phyloP scores from a whole-genome alignment of 2,113 vertebrate genomes.

The Ailurus styani region DNA sequence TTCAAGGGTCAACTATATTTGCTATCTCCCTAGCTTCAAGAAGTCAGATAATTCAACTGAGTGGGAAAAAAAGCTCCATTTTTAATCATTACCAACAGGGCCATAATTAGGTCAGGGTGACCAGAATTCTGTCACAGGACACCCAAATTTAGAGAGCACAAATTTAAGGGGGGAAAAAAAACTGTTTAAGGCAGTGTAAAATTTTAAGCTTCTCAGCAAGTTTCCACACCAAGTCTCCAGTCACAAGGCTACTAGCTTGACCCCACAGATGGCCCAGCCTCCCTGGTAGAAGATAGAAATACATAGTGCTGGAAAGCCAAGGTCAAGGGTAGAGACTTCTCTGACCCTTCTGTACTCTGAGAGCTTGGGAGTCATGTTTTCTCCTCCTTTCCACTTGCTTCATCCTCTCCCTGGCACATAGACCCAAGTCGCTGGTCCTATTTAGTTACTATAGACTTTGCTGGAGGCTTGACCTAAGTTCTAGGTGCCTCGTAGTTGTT shows the following conservation, averaged over 20 bases:
- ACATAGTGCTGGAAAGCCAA: not conserved
- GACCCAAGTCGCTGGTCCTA: not conserved
- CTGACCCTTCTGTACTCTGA: not conserved
- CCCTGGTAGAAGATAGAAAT: not conserved
- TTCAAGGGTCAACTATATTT: not conserved
- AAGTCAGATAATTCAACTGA: not conserved
- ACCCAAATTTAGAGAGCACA: not conserved
- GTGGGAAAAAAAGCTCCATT: not conserved
- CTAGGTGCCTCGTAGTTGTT: no score
- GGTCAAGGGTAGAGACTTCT: not conserved
- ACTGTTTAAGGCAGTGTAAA: not conserved
- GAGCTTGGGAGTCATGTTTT: not conserved
- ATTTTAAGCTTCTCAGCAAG: constrained; percentile 4
- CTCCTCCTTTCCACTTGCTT: not conserved
- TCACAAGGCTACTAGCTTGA: not conserved
- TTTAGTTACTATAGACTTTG: not conserved
- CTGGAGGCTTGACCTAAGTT: not conserved
- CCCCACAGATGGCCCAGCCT: not conserved
- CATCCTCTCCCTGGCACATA: not conserved
- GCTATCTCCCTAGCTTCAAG: not conserved
- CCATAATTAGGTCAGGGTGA: not conserved
- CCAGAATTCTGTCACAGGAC: not conserved
- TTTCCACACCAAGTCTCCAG: not conserved
- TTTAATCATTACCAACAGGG: not conserved
- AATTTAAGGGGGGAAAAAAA: not conserved